These are phyloP conservation scores for Fopius arisanus DNA, from an alignment of 1,140 invertebrate species.

Conservation along the genomic window DNA sequence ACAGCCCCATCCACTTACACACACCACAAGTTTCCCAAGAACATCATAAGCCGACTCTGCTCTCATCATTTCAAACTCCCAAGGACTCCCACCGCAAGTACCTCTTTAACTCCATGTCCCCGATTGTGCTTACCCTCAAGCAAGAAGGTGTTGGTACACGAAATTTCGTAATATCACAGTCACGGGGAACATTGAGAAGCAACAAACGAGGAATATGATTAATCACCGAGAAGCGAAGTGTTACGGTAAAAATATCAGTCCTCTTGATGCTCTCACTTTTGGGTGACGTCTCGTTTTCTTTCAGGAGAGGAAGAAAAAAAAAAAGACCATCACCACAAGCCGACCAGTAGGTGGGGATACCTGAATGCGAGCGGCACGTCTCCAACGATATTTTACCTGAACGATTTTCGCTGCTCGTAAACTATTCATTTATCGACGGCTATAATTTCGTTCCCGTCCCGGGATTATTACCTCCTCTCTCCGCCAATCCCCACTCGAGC, in stretches of 20 bases:
- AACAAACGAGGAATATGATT: constrained; percentile 5
- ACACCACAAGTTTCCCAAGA: not conserved
- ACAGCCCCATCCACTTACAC: not conserved
- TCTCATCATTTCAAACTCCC: not conserved
- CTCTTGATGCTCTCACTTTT: not conserved
- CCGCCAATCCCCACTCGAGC: constrained; percentile 14
- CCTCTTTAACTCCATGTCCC: not conserved
- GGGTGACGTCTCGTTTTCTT: not conserved
- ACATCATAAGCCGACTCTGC: not conserved
- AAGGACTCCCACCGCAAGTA: not conserved
- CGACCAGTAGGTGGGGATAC: constrained; percentile 34
- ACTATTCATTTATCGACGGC: constrained; percentile 63
- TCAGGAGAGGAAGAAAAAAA: not conserved
- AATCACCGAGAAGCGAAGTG: not conserved
- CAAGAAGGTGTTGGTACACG: not conserved
- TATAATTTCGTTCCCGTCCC: constrained; percentile 62
- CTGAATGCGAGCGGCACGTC: constrained; percentile 33
- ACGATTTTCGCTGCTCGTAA: constrained; percentile 64
- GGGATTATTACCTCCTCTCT: constrained; percentile 33
- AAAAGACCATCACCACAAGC: constrained; percentile 17
- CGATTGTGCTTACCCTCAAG: not conserved
- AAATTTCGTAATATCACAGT: not conserved
- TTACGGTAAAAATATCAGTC: not conserved
- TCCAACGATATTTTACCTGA: constrained; percentile 52
- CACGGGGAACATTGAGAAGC: not conserved